Base-by-base conservation (phyloP, 2,888 invertebrate genomes). In the Papilio elwesi region DNA sequence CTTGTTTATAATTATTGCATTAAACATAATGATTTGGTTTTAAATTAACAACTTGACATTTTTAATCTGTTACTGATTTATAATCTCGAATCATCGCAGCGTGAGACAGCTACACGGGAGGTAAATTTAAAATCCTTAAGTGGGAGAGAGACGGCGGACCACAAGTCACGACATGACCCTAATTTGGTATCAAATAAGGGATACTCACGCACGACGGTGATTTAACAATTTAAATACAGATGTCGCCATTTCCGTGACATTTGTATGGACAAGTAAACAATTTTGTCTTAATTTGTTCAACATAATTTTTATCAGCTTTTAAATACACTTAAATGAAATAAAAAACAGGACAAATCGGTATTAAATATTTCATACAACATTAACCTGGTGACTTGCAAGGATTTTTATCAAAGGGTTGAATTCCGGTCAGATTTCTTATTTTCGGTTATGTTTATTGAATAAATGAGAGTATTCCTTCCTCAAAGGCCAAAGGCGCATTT, bases 11-110 rank as follows among this genome's bases (percentile, higher is more conserved):
- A 53, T 72, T 57, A 38, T 13, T 38, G 64, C 36, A 38, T 68
- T 48, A 36, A 26, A 36, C 48, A 53, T 12, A n/a, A 55, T 12
- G 52, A 43, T 67, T 68, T 55, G 7, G 16, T 72, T 64, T 72
- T 63, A 72, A 72, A 68, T 63, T 36, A 67, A 59, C 67, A 55
- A 13, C 49, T 72, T 68, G 68, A 63, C 62, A 51, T 59, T 69
- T 68, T 68, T 73, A 71, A 69, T 68, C 65, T 68, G 68, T 73
- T 65, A 59, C 65, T 49, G 65, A 65, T 69, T 73, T 73, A 73
- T 65, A 69, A 69, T 68, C 64, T 64, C 36, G 65, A 68, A 55
- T 65, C 55, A 52, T 57, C 43, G 52, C 51, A 47, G 51, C 7
- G 53, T 43, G 68, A 72, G 64, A 72, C 57, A 48, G 53, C 11